phyloP scores from a whole-genome alignment of 2,888 invertebrate genomes.

The Catotricha subobsoleta region DNA sequence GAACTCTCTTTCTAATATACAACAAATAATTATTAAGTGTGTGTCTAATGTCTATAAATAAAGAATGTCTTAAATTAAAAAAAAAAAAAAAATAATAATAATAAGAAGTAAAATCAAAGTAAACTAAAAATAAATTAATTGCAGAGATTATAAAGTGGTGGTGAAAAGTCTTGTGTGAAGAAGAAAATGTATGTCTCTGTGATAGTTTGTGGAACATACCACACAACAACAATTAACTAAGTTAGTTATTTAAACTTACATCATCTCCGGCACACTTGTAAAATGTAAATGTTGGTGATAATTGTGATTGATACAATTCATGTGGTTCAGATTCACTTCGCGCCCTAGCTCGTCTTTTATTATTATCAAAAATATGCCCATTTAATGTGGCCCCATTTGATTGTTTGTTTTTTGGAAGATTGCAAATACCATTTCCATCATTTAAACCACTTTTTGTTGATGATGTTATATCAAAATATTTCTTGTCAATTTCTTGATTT shows the following conservation, averaged over 20 bases:
- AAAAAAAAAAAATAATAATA: too few species aligned
- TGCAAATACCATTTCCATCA: background rate
- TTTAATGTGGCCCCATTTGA: background rate
- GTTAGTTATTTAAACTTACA: constrained; percentile 4
- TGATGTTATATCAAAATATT: too few species aligned
- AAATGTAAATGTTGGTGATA: background rate
- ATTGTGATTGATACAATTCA: constrained; percentile 4
- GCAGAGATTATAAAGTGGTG: background rate
- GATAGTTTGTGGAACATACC: too few species aligned
- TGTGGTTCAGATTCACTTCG: constrained; percentile 11
- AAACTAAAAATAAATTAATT: too few species aligned
- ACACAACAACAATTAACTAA: background rate
- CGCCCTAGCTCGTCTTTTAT: constrained; percentile 9
- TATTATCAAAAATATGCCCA: background rate
- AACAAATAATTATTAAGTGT: too few species aligned
- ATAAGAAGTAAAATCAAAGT: too few species aligned
- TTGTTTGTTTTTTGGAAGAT: background rate
- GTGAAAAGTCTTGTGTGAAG: background rate
- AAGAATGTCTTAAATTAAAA: too few species aligned
- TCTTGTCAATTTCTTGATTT: background rate
- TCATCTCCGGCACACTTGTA: background rate
- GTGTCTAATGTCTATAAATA: too few species aligned
- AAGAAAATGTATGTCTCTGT: background rate
- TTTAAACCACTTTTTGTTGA: background rate
- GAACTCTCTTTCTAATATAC: too few species aligned